Base-by-base conservation (phyloP, 2,797 vertebrate species). In the Falco biarmicus region DNA sequence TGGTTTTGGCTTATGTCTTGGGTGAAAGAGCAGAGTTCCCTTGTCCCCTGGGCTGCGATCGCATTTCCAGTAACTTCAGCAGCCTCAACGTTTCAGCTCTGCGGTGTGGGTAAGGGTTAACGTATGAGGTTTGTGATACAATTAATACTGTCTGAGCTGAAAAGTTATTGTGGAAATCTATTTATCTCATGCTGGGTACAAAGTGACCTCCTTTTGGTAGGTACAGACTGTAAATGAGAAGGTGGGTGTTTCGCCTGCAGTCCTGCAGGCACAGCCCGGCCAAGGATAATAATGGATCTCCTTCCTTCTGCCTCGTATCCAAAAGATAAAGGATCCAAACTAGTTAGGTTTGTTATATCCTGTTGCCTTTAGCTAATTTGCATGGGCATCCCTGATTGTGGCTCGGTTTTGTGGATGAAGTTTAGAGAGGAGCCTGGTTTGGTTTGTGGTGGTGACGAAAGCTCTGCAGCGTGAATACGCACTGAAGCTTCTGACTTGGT, bases 241-340 rank as follows among this genome's bases (percentile, higher is more conserved):
- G 41, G 15, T 60, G 60, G 29, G 15, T 7, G 26, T 64, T 51
- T 71, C 15, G 2, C 26, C 18, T 0, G 0, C 14, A 12, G 39
- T 43, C 20, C 69, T 74, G 39, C 41, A 10, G 53, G 28, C 34
- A 8, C 32, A 45, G 26, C 24, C 50, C 2, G 5, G 17, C 48
- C 5, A 1, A 1, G 3, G 54, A 5, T 0, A 11, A 19, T 10
- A 9, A 39, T 12, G 25, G 11, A 20, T 68, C 18, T 37, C 7
- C 21, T 50, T 61, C 29, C n/a, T 92, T 79, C 81, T 84, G 61
- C 25, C 24, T 75, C 15, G 0, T 56, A 47, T 26, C 37, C 16
- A 25, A 69, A 90, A 86, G 59, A 66, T 51, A 48, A 76, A 17
- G 6, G 32, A 29, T 82, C 37, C 32, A 29, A 59, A 60, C 21